These are phyloP conservation scores for Trididemnum nubilum DNA, from an alignment of 23 tunicate species.

Conservation along the genomic window DNA sequence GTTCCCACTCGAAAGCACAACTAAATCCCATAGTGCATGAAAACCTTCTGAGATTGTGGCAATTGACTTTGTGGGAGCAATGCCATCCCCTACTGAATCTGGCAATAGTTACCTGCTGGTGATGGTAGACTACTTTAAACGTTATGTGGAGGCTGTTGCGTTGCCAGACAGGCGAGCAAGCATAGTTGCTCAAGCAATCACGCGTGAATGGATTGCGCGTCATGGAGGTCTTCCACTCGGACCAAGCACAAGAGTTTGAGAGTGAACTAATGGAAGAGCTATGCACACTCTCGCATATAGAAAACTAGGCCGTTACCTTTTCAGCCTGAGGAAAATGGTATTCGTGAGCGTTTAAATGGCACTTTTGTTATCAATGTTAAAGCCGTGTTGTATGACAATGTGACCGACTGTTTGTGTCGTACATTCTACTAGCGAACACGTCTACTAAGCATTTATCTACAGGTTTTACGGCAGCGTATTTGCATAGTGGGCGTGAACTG, in stretches of 20 bases:
- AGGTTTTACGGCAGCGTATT: constrained; percentile 4
- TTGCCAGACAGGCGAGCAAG: constrained; percentile 1
- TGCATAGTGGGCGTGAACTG: neutral
- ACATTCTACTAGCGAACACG: neutral
- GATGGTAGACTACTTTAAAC: constrained; percentile 9
- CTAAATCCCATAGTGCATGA: neutral
- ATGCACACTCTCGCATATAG: constrained; percentile 1
- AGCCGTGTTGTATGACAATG: neutral
- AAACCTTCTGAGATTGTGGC: constrained; percentile 14
- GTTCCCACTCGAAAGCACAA: neutral
- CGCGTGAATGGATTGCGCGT: neutral
- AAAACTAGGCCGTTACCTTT: constrained; percentile 14
- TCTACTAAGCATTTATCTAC: constrained; percentile 14
- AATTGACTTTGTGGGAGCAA: constrained; percentile 8
- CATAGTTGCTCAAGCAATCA: constrained; percentile 7
- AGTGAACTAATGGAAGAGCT: constrained; percentile 1
- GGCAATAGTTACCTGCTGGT: constrained; percentile 18
- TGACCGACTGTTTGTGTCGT: neutral
- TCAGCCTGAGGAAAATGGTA: constrained; percentile 3
- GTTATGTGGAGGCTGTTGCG: constrained; percentile 3
- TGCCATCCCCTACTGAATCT: neutral
- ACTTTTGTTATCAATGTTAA: neutral
- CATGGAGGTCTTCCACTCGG: constrained; percentile 14
- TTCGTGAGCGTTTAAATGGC: constrained; percentile 6
- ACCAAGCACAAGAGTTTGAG: constrained; percentile 15